Conservation (phyloP, 2,113 vertebrate species). For the Amphiprion percula region DNA sequence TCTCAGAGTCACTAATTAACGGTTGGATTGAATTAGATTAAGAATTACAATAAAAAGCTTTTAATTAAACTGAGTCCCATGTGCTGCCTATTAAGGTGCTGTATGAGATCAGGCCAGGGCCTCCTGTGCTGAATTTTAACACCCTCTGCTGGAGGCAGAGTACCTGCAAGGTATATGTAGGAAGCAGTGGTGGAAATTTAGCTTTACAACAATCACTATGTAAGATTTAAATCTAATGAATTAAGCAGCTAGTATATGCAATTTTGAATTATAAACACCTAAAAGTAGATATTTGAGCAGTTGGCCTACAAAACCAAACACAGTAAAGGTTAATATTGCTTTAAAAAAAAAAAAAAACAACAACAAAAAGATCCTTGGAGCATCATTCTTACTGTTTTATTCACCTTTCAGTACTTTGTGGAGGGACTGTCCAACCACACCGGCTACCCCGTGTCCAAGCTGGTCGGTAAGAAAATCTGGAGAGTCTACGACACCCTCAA, state of each 20-base stretch:
- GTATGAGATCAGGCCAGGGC: conserved; percentile 57
- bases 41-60: conserved; percentile 81
- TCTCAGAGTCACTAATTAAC: conserved; percentile 81
- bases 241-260: neutral
- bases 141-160: conserved; percentile 77
- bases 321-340: neutral
- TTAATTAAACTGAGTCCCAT: conserved; percentile 83
- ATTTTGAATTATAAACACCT: neutral
- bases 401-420: conserved; percentile 71
- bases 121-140: conserved; percentile 61
- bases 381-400: conserved; percentile 10
- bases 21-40: conserved; percentile 79
- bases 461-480: conserved; percentile 73
- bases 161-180: conserved; percentile 53
- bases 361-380: neutral
- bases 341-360: too few relatives aligned
- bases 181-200: neutral
- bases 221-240: neutral
- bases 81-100: conserved; percentile 68
- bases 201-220: neutral
- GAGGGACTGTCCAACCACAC: conserved; percentile 75
- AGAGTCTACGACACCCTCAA: conserved; percentile 73
- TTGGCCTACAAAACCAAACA: neutral
- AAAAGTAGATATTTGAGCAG: neutral
- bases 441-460: conserved; percentile 69